Evolutionary conservation across 2,797 vertebrate species (phyloP).

Genomic region (Remorina albescens): DNA sequence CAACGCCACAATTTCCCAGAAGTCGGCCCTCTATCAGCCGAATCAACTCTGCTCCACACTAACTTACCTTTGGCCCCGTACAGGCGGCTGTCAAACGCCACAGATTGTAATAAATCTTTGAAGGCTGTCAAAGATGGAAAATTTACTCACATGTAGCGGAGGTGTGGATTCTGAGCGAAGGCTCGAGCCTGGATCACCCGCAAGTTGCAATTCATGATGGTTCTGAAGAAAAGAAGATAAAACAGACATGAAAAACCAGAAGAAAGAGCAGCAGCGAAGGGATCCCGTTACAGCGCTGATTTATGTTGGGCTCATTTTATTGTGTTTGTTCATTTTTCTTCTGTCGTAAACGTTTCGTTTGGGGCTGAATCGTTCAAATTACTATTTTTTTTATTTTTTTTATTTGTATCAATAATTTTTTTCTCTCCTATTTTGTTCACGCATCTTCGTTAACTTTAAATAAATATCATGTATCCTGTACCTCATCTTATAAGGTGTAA

Average conservation of each 20-base stretch:
- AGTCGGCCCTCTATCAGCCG: constrained; percentile 64
- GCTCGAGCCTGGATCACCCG: constrained; percentile 93
- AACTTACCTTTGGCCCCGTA: constrained; percentile 55
- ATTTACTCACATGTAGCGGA: constrained; percentile 96
- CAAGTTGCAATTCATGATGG: constrained; percentile 97
- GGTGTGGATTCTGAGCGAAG: constrained; percentile 95
- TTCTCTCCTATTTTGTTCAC: constrained; percentile 3
- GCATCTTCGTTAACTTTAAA: too few species aligned
- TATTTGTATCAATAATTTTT: too few species aligned
- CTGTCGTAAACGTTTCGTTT: too few species aligned
- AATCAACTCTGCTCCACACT: constrained; percentile 66
- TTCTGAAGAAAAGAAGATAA: constrained; percentile 82
- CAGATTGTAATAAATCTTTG: constrained; percentile 57
- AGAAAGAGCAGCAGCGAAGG: too few species aligned
- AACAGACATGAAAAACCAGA: constrained; percentile 48
- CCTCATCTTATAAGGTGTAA: too few species aligned
- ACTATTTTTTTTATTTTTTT: too few species aligned
- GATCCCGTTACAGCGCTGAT: too few species aligned
- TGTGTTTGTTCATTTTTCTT: too few species aligned
- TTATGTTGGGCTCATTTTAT: too few species aligned
- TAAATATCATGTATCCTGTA: too few species aligned
- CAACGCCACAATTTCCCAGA: constrained; percentile 53
- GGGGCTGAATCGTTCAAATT: too few species aligned
- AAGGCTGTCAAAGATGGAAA: constrained; percentile 54
- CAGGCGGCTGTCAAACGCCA: constrained; percentile 46